These are phyloP conservation scores for Tragelaphus imberbis DNA, from an alignment of 2,113 vertebrate species.

Conservation along the genomic window DNA sequence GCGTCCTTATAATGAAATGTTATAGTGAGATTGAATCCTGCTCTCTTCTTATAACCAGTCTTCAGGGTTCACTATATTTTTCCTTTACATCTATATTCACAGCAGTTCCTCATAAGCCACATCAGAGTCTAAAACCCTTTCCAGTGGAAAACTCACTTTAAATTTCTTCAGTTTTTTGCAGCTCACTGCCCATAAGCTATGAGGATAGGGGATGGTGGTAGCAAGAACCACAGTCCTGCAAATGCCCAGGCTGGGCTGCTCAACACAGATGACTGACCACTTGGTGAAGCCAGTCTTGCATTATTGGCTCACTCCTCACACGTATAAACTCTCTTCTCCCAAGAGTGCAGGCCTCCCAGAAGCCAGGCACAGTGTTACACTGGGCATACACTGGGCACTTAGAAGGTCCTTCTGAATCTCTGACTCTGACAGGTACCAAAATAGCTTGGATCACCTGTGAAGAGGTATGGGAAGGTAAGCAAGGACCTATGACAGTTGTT, in stretches of 20 bases:
- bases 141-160: background rate
- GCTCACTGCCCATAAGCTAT: background rate
- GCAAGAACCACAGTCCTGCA: background rate
- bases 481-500: background rate
- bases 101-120: background rate
- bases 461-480: background rate
- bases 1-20: background rate
- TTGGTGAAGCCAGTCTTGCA: background rate
- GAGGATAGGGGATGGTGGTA: background rate
- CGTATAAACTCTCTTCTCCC: background rate
- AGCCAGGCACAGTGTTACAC: background rate
- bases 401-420: background rate
- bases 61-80: background rate
- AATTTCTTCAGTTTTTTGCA: background rate
- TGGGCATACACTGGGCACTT: background rate
- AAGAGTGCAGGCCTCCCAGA: background rate
- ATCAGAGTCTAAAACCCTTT: background rate
- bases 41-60: background rate
- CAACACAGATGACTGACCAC: background rate
- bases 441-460: background rate
- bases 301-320: background rate
- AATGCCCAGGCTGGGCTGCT: background rate
- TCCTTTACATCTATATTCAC: background rate
- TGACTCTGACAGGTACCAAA: background rate
- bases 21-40: background rate